Evolutionary conservation across 2,113 vertebrate genomes (phyloP).

Genomic region (Bucco capensis): DNA sequence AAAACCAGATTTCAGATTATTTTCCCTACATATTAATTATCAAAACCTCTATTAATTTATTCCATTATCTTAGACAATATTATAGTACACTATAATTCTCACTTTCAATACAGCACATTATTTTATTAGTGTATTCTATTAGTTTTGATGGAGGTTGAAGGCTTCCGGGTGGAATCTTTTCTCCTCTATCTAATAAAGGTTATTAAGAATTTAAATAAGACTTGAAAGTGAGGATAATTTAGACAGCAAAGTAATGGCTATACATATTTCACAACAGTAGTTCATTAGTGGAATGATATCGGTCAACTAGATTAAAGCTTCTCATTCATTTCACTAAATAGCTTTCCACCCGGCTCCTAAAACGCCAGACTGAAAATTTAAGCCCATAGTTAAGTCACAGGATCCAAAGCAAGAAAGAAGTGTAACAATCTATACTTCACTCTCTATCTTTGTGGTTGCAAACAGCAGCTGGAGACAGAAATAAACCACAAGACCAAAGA

Average conservation of each 20-base stretch:
- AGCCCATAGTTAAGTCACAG: neutral
- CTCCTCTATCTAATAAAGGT: slow-evolving; percentile 48
- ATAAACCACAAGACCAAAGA: neutral
- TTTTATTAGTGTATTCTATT: slow-evolving; percentile 57
- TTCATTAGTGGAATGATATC: slow-evolving; percentile 23
- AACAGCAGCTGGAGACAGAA: neutral
- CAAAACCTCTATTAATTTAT: slow-evolving; percentile 18
- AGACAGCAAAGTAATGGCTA: slow-evolving; percentile 46
- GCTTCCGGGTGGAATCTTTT: slow-evolving; percentile 31
- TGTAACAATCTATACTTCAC: neutral
- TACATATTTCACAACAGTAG: slow-evolving; percentile 27
- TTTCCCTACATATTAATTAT: slow-evolving; percentile 40
- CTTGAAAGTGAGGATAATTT: slow-evolving; percentile 55
- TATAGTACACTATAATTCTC: neutral
- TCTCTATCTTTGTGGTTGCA: neutral
- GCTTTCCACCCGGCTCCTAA: neutral
- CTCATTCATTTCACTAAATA: neutral
- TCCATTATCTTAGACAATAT: neutral
- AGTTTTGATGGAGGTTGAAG: slow-evolving; percentile 28
- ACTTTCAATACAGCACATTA: slow-evolving; percentile 20
- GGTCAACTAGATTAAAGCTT: slow-evolving; percentile 15
- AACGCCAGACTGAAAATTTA: neutral
- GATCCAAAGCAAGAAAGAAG: neutral
- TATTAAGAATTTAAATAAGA: slow-evolving; percentile 67
- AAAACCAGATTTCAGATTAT: neutral